These are phyloP conservation scores for Patella pellucida DNA, from an alignment of 2,888 invertebrate genomes.

Conservation along the genomic window DNA sequence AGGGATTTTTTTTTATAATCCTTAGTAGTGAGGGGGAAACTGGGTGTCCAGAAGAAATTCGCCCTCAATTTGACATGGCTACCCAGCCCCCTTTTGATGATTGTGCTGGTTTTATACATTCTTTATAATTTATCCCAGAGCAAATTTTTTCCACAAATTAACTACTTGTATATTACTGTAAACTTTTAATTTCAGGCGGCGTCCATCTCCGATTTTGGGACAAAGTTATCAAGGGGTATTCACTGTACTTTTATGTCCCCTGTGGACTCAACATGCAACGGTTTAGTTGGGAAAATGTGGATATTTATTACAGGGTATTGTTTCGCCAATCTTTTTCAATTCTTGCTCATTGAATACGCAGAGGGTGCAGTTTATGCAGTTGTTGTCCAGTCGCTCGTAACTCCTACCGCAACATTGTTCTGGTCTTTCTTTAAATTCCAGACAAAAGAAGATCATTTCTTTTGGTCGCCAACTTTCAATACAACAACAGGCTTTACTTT, in stretches of 20 bases:
- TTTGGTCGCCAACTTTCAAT: conserved; percentile 48
- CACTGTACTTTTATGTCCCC: conserved; percentile 24
- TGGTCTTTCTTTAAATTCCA: conserved; percentile 56
- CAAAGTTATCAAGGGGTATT: conserved; percentile 16
- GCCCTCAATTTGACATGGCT: too few species aligned
- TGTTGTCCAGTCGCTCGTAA: conserved; percentile 50
- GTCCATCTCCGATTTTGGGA: conserved; percentile 34
- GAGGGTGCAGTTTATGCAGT: conserved; percentile 57
- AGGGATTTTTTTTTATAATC: too few species aligned
- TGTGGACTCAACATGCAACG: conserved; percentile 27
- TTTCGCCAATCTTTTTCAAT: conserved; percentile 47
- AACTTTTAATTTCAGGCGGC: conserved; percentile 36
- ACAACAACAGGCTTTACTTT: conserved; percentile 51
- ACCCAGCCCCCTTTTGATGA: too few species aligned
- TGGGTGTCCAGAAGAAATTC: too few species aligned
- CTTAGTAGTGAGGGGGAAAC: too few species aligned
- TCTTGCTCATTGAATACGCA: conserved; percentile 53
- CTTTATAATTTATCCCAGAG: too few species aligned
- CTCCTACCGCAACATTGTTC: conserved; percentile 51
- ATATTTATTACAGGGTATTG: conserved; percentile 43
- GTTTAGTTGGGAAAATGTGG: conserved; percentile 42
- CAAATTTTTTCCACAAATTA: too few species aligned
- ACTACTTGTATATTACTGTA: too few species aligned
- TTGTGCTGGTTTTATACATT: too few species aligned
- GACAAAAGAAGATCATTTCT: conserved; percentile 35